These are phyloP conservation scores for Heterotilapia buettikoferi DNA, from an alignment of 2,113 vertebrate genomes.

Conservation along the genomic window DNA sequence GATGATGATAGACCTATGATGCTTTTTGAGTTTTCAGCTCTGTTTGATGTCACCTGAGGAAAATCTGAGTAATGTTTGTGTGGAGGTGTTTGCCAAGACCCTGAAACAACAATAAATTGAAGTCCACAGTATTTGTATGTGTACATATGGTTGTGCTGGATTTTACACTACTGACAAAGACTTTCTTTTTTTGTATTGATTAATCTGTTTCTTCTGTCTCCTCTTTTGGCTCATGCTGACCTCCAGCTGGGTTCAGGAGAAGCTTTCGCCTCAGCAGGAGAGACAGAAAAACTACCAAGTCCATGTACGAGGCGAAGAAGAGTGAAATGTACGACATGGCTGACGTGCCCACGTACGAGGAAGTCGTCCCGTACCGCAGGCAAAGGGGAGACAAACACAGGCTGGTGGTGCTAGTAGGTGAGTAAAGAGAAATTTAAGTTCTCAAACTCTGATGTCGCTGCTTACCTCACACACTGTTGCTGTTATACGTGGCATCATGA, in stretches of 20 bases:
- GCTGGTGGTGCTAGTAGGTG: conserved; percentile 73
- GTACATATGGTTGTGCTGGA: not conserved
- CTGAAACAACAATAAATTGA: conserved; percentile 30
- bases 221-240: not conserved
- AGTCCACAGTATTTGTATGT: not conserved
- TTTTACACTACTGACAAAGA: not conserved
- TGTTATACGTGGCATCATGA: conserved; percentile 14
- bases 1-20: not conserved
- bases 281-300: conserved; percentile 66
- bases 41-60: not conserved
- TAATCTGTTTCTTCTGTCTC: not conserved
- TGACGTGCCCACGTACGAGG: conserved; percentile 90
- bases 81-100: conserved; percentile 32
- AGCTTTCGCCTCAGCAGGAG: not conserved
- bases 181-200: not conserved
- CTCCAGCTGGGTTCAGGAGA: conserved; percentile 70
- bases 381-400: conserved; percentile 82
- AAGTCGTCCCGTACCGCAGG: conserved; percentile 81
- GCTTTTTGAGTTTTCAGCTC: not conserved
- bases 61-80: not conserved
- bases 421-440: not conserved
- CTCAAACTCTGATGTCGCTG: not conserved
- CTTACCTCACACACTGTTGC: not conserved
- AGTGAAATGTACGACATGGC: conserved; percentile 94
- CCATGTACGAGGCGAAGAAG: conserved; percentile 96